Evolutionary conservation across 2,113 vertebrate genomes (phyloP), one percentile per base, ranked within the genome.

Genomic region (Bostrychus sinensis): DNA sequence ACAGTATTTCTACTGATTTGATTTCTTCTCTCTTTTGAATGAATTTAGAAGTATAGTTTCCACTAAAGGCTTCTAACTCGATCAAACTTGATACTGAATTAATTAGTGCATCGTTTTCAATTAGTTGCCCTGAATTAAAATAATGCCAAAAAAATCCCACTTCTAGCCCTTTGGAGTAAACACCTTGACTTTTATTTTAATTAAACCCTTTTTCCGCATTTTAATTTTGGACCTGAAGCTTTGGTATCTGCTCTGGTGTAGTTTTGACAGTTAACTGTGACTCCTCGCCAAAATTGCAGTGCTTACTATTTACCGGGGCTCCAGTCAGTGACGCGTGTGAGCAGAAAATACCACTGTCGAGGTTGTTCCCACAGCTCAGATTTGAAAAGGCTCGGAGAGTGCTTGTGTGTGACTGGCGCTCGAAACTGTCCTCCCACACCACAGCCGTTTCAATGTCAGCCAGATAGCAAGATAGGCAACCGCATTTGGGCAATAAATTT

Each of bases 391-490:
- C 20, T 7, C 8, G 30, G 30, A 32, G 30, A 7, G 6, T 51
- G 14, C 26, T 26, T 50, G 23, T 50, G 46, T 14, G 19, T 12
- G 5, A 10, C 8, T 25, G 45, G n/a, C 8, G 3, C 14, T 8
- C 46, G 54, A 19, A 54, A 8, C 60, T 64, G 65, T 83, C 84
- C 84, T 80, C 84, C 80, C 73, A 88, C 84, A 34, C 43, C 10
- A 37, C 63, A 56, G 54, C 36, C 42, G 23, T 66, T 64, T 75
- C 58, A 54, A 36, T 50, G 61, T 74, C 72, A 48, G 12, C 59
- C 77, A 66, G 67, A 56, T 77, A 75, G 75, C 60, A 45, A 37
- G 55, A 67, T 77, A 61, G 75, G 75, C 61, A 58, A 55, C 56
- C 37, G 39, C 36, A 32, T 61, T 30, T 57, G 55, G 81, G 69